Evolutionary conservation across 2,888 invertebrate species (phyloP), one percentile per base, ranked within the genome.

Genomic region (Tenthredo livida): DNA sequence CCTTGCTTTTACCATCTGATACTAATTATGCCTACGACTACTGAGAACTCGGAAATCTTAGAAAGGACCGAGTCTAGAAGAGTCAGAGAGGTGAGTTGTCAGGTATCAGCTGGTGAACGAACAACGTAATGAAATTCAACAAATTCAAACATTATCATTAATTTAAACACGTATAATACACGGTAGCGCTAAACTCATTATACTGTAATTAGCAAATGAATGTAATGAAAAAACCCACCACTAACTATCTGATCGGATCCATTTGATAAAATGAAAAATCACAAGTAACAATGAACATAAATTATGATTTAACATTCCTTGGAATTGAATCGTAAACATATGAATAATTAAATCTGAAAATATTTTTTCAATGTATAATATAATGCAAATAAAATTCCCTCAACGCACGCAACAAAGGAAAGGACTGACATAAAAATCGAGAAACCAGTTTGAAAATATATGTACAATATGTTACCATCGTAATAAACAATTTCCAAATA

Each of bases 371-470:
- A 80, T 40, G 33, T 40, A 33, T 15, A 40, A 80, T 40, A n/a
- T 40, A 33, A 9, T 78, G 29, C 29, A 37, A 47, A 43, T 43
- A 58, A n/a, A 58, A 58, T 37, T 61, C 15, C 43, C 25, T 37
- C 2, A 47, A 58, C 61, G 4, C 33, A 37, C 58, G 37, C 58
- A 25, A 58, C 80, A 80, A 61, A 58, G 12, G 40, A 80, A 80
- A 58, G 61, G 40, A 40, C 40, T 12, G 15, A 40, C 21, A 40
- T 80, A 40, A 61, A 80, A 40, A 61, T 61, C 40, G 10, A 58
- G 40, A 61, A 80, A 61, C 61, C 61, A 80, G 61, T 80, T 80
- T 80, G 25, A 80, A 80, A 80, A 80, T 80, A 40, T 61, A n/a
- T 37, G 33, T 37, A 80, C n/a, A n/a, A n/a, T 61, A 40, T 40